Percentiles rank a stretch among this genome's conserved stretches.
Evolutionary conservation across 2,888 invertebrate species (phyloP).

Genomic region (Spilarctia lutea): DNA sequence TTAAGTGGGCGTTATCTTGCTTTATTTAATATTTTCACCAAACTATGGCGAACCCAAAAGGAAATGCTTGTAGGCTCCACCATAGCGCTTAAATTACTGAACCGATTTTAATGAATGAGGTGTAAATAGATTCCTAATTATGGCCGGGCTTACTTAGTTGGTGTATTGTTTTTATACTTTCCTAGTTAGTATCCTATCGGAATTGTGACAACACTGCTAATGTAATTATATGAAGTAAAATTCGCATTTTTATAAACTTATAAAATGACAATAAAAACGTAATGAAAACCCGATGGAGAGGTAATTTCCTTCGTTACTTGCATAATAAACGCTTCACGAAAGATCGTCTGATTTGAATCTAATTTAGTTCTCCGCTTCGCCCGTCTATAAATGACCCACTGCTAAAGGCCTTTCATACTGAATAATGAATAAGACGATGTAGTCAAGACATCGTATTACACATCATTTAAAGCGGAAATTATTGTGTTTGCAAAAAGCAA

Average conservation of each 20-base stretch:
- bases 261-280: slow-evolving; percentile 26
- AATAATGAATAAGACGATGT: neutral
- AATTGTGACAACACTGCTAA: neutral
- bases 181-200: too few relatives aligned
- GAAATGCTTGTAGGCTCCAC: too few relatives aligned
- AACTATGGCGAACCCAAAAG: too few relatives aligned
- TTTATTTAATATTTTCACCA: too few relatives aligned
- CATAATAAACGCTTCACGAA: slow-evolving; percentile 57
- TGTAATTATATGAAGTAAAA: neutral
- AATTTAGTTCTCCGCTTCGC: slow-evolving; percentile 54
- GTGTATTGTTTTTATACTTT: too few relatives aligned
- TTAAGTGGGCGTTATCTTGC: too few relatives aligned
- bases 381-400: slow-evolving; percentile 25
- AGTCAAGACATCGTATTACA: neutral
- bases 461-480: neutral
- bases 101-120: too few relatives aligned
- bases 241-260: neutral
- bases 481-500: neutral
- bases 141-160: too few relatives aligned
- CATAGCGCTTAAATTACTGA: too few relatives aligned
- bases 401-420: slow-evolving; percentile 33
- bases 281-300: slow-evolving; percentile 46
- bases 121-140: too few relatives aligned
- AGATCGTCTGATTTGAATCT: slow-evolving; percentile 69
- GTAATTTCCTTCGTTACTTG: slow-evolving; percentile 61